phyloP scores from a whole-genome alignment of 37 sponge, comb jelly and placozoan species.

The Beroe ovata region DNA sequence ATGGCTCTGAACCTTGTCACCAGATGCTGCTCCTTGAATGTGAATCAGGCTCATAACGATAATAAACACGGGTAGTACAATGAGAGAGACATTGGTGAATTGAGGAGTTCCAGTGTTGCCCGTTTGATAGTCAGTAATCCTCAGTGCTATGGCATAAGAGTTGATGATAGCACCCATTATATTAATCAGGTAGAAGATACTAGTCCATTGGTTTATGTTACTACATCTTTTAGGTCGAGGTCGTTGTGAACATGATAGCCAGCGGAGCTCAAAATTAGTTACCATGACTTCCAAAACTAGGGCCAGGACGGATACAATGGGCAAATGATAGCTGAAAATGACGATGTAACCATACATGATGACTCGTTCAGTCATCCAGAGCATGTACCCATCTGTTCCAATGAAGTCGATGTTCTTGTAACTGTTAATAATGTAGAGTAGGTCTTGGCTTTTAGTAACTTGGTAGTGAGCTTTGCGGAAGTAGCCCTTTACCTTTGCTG shows the following conservation, averaged over 20 bases:
- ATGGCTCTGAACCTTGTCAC: slow-evolving; percentile 17
- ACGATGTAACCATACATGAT: slow-evolving; percentile 37
- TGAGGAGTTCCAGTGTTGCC: not conserved
- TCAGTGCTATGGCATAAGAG: not conserved
- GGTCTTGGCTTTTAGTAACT: not conserved
- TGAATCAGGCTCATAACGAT: slow-evolving; percentile 15
- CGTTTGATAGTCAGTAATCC: not conserved
- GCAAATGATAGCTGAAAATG: slow-evolving; percentile 32
- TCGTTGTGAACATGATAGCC: not conserved
- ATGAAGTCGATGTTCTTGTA: not conserved
- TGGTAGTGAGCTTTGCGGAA: not conserved
- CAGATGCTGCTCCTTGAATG: slow-evolving; percentile 9
- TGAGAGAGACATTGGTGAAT: not conserved
- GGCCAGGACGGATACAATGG: not conserved
- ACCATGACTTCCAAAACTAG: slow-evolving; percentile 21
- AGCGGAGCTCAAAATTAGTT: slow-evolving; percentile 10
- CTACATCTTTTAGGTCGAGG: slow-evolving; percentile 2
- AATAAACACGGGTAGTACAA: not conserved
- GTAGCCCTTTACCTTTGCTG: not conserved
- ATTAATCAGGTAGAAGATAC: slow-evolving; percentile 53
- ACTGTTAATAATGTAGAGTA: slow-evolving; percentile 21
- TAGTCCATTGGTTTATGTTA: slow-evolving; percentile 17
- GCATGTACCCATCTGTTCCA: not conserved
- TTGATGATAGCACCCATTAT: slow-evolving; percentile 6
- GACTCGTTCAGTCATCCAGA: slow-evolving; percentile 22